Conservation (phyloP, 2,113 vertebrate species). For the Limnothrissa miodon region DNA sequence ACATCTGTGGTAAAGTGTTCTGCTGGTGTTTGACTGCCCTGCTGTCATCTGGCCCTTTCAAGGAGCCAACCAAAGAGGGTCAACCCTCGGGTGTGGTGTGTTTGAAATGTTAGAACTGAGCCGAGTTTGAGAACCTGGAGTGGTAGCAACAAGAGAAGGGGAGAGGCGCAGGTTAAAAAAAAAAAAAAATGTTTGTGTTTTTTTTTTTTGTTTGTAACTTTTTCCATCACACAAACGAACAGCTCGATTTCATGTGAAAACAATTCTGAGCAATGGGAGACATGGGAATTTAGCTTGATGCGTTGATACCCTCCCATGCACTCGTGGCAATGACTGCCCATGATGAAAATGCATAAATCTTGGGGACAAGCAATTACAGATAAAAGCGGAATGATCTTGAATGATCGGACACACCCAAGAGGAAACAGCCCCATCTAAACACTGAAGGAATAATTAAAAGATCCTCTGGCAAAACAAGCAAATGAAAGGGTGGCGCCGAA, state of each 20-base stretch:
- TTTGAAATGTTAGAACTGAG: neutral
- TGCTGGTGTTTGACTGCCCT: slow-evolving; percentile 26
- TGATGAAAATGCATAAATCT: slow-evolving; percentile 13
- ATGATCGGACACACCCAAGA: neutral
- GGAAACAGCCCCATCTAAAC: neutral
- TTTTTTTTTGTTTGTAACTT: neutral
- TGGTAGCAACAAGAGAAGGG: neutral
- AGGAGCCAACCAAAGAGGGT: neutral
- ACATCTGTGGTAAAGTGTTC: neutral
- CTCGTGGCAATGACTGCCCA: neutral
- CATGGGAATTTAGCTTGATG: slow-evolving; percentile 9
- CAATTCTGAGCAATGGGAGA: neutral
- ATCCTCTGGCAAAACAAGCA: slow-evolving; percentile 6
- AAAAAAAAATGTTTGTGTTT: neutral
- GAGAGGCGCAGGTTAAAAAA: neutral
- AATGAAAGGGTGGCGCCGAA: neutral
- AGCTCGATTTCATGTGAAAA: slow-evolving; percentile 10
- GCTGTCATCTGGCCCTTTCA: slow-evolving; percentile 22
- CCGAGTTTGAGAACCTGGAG: neutral
- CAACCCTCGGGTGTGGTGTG: neutral
- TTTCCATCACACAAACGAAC: neutral
- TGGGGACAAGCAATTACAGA: slow-evolving; percentile 11
- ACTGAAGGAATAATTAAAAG: slow-evolving; percentile 18
- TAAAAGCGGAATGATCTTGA: neutral
- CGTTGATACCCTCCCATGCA: neutral